Base-by-base conservation (phyloP, 2,888 invertebrate species). In the Torymus aiolomorphi region DNA sequence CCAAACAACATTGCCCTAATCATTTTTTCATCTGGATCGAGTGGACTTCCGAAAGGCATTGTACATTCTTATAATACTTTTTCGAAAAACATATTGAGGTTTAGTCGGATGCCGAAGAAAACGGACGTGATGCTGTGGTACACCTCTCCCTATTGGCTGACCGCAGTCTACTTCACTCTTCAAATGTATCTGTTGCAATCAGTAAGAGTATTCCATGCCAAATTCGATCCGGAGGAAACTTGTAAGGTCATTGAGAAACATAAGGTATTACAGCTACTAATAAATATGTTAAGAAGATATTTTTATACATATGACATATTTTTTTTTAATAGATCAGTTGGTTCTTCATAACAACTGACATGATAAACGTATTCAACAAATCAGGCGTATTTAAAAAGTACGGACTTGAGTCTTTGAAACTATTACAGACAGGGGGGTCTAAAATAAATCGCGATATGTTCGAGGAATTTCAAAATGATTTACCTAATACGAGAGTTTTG, bases 1-100 rank as follows among this genome's bases (percentile, higher is more conserved):
- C 59, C 42, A 0, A n/a, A 79, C 13, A 63, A 61, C 14, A 85
- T 86, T 0, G 84, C 85, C 0, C 10, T 84, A 3, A 84, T 89
- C 0, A 52, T 89, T 2, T 88, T 85, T 52, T 87, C 89, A 1
- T 89, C 89, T 0, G 89, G 89, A 0, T 88, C 87, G 0, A 89
- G 88, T 0, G 89, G 88, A 0, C 54, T 85, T 2, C 87, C 89
- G 0, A 89, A 89, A 56, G 88, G 86, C 2, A 85, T 86, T 0
- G 82, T 87, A 2, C 62, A 88, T 1, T 83, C 88, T 1, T 86
- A 89, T 70, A 75, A 82, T 18, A 72, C 83, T 14, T n/a, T 88
- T 4, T 70, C 87, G 20, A 57, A 77, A 2, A 82, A 84, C 65
- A 56, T 83, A 52, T 67, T 76, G 18, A 14, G 72, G 0, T 49